A percentile compares a stretch with the other conserved stretches of the same genome.
phyloP scores from a whole-genome alignment of 1,140 invertebrate genomes.

The Cylas formicarius region DNA sequence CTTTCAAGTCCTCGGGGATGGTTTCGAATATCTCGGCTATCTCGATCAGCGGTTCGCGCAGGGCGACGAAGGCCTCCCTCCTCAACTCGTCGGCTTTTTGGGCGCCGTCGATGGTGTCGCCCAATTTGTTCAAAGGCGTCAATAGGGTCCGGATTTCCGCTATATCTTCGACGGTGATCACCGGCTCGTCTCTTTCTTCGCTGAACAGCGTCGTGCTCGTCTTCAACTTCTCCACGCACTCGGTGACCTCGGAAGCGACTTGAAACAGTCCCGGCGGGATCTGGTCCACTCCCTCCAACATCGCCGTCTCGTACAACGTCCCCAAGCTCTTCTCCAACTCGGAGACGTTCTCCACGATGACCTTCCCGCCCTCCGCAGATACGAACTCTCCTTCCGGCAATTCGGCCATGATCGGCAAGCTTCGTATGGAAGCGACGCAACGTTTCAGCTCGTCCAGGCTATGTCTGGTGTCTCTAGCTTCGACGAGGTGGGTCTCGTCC shows the following conservation, averaged over 20 bases:
- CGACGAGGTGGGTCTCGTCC: slow-evolving; percentile 28
- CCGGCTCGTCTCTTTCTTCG: slow-evolving; percentile 19
- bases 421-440: slow-evolving; percentile 30
- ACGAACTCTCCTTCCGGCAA: slow-evolving; percentile 8
- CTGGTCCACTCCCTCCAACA: slow-evolving; percentile 28
- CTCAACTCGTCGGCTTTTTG: slow-evolving; percentile 26
- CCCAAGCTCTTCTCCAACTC: slow-evolving; percentile 32
- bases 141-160: slow-evolving; percentile 26
- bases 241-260: slow-evolving; percentile 31
- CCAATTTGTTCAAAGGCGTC: slow-evolving; percentile 26
- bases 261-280: slow-evolving; percentile 27
- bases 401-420: slow-evolving; percentile 30
- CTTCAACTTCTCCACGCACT: slow-evolving; percentile 34
- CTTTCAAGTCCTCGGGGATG: slow-evolving; percentile 23
- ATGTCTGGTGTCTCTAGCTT: slow-evolving; percentile 14
- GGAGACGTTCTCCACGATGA: slow-evolving; percentile 26
- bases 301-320: slow-evolving; percentile 28
- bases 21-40: slow-evolving; percentile 25
- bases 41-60: slow-evolving; percentile 24
- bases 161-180: slow-evolving; percentile 26
- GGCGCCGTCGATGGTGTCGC: slow-evolving; percentile 22
- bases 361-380: slow-evolving; percentile 13
- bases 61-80: slow-evolving; percentile 22
- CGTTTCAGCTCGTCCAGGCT: slow-evolving; percentile 31
- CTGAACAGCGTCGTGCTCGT: slow-evolving; percentile 12